Percentiles rank a stretch among this genome's conserved stretches.
These are phyloP conservation scores for Crossaster papposus DNA, from an alignment of 53 echinoderm and acorn worm species.

Conservation along the genomic window DNA sequence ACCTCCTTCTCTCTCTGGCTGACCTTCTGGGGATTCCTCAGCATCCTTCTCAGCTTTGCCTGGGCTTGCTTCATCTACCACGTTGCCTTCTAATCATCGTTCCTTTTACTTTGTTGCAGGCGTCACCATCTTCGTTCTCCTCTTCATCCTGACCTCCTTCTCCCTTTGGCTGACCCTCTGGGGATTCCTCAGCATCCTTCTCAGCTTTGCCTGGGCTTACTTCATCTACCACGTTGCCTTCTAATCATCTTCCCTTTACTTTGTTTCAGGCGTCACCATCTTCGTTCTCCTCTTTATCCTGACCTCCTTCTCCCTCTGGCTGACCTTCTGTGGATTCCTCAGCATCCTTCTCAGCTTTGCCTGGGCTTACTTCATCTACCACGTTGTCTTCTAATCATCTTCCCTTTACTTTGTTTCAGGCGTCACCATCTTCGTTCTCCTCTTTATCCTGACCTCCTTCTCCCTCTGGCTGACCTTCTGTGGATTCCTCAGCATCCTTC, in stretches of 20 bases:
- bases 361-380: constrained; percentile 90
- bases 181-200: constrained; percentile 75
- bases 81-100: constrained; percentile 75
- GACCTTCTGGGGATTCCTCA: constrained; percentile 73
- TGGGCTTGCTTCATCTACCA: constrained; percentile 91
- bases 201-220: constrained; percentile 90
- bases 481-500: constrained; percentile 75
- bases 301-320: constrained; percentile 92
- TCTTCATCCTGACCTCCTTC: constrained; percentile 87
- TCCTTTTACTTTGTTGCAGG: too few species aligned
- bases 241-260: constrained; percentile 69
- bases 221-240: constrained; percentile 88
- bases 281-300: constrained; percentile 74
- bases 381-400: constrained; percentile 76
- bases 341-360: constrained; percentile 83
- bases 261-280: too few species aligned
- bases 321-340: constrained; percentile 75
- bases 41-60: constrained; percentile 81
- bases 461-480: constrained; percentile 88
- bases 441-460: constrained; percentile 86
- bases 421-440: constrained; percentile 78
- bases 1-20: constrained; percentile 95
- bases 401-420: constrained; percentile 84
- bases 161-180: constrained; percentile 88
- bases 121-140: constrained; percentile 65